Base-by-base conservation (phyloP, 1,140 invertebrate species). In the Planococcus citri region DNA sequence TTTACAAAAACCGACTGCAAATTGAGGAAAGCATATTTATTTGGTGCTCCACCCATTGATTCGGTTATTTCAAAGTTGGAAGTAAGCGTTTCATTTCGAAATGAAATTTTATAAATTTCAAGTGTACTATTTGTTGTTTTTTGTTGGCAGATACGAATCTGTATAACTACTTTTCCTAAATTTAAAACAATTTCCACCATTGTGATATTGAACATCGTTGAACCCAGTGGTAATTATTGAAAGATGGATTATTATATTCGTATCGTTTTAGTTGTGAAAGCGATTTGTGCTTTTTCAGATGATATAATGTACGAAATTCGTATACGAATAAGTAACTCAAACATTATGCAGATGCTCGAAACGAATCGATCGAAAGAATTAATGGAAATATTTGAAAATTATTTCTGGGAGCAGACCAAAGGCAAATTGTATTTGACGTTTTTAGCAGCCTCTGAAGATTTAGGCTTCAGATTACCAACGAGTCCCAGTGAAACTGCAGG, bases 241-340 rank as follows among this genome's bases (percentile, higher is more conserved):
- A 24, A 33, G 9, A 57, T 69, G n/a, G n/a, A n/a, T n/a, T n/a
- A n/a, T n/a, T n/a, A n/a, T 27, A 51, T 14, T 51, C 41, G 41
- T 9, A 4, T 27, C 1, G 57, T 69, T 27, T 14, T 27, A 14
- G 20, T 20, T 58, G n/a, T 12, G 22, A 25, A 20, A 8, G 1
- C 27, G 1, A 38, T 37, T 17, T 57, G 20, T 25, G 10, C 4
- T 24, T 61, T 64, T 69, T 69, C 69, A 72, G 85, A 84, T 72
- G 80, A 86, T 71, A 86, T 88, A 0, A 83, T 82, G 60, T 87
- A 89, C 77, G 86, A 93, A 74, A 86, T 94, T 3, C 87, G 91
- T 74, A 79, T 95, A 74, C 94, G 94, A 78, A 90, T 95, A 57
- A 87, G 92, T 75, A 94, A 94, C 77, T 78, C 94, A 8, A 92